phyloP scores from a whole-genome alignment of 1,140 invertebrate genomes.

The Lethocerus indicus region DNA sequence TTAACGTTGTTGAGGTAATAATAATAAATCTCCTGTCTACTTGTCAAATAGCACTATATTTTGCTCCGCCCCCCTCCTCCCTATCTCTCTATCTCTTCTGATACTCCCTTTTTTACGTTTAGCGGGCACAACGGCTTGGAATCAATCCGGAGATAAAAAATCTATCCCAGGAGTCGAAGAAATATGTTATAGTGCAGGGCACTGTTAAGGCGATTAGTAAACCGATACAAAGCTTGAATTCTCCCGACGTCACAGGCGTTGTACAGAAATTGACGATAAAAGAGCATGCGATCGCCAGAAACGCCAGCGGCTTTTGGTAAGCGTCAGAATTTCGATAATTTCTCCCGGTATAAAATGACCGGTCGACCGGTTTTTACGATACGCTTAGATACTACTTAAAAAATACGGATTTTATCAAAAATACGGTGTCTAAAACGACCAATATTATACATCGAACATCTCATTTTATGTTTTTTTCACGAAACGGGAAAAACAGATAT shows the following conservation, averaged over 20 bases:
- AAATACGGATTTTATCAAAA: neutral
- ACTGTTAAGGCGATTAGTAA: slow-evolving; percentile 51
- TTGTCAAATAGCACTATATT: too few species aligned
- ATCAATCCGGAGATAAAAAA: slow-evolving; percentile 35
- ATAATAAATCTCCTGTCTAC: too few species aligned
- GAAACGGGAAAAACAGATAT: too few species aligned
- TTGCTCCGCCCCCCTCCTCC: too few species aligned
- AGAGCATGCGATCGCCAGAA: slow-evolving; percentile 57
- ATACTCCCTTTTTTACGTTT: slow-evolving; percentile 1
- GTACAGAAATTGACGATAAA: slow-evolving; percentile 50
- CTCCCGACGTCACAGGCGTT: slow-evolving; percentile 48
- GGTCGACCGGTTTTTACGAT: neutral
- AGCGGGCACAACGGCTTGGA: slow-evolving; percentile 46
- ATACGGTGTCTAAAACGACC: neutral
- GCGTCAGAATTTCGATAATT: neutral
- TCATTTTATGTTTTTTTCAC: neutral
- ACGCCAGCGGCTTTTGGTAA: slow-evolving; percentile 55
- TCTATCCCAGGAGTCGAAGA: slow-evolving; percentile 14
- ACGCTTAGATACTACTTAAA: neutral
- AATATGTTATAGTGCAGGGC: slow-evolving; percentile 52
- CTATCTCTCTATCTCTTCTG: neutral
- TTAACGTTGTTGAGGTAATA: slow-evolving; percentile 43
- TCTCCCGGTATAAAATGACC: neutral
- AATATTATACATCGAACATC: neutral
- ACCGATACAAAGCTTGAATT: slow-evolving; percentile 48